phyloP scores from a whole-genome alignment of 2,888 invertebrate species.

The Chloroclystis v-ata region DNA sequence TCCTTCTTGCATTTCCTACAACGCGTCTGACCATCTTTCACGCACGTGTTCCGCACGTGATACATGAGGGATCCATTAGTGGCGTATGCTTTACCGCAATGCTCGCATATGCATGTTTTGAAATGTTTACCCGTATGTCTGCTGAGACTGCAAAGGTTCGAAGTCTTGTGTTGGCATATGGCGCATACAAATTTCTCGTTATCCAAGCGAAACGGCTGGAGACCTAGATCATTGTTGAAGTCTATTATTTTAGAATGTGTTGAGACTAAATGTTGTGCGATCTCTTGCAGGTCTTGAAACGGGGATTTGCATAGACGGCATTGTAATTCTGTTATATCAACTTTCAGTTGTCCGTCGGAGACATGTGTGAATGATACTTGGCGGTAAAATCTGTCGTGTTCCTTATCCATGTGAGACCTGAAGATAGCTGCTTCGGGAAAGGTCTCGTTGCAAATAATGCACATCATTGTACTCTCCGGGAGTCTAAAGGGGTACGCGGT shows the following conservation, averaged over 20 bases:
- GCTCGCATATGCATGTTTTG: constrained; percentile 51
- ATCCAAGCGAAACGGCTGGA: constrained; percentile 50
- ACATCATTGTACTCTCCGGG: constrained; percentile 51
- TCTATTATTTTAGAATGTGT: constrained; percentile 40
- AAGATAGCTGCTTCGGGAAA: constrained; percentile 40
- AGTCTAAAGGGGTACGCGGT: constrained; percentile 61
- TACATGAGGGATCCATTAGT: constrained; percentile 41
- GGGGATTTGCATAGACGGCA: constrained; percentile 45
- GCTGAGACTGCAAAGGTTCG: constrained; percentile 46
- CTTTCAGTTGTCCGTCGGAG: constrained; percentile 36
- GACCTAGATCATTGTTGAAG: constrained; percentile 41
- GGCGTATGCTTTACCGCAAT: constrained; percentile 54
- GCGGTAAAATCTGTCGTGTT: constrained; percentile 32
- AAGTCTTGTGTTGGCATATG: constrained; percentile 41
- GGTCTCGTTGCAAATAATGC: constrained; percentile 54
- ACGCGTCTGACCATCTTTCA: constrained; percentile 29
- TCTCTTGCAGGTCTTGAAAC: constrained; percentile 35
- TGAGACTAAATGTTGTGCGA: constrained; percentile 41
- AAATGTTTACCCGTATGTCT: constrained; percentile 53
- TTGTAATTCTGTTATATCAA: constrained; percentile 48
- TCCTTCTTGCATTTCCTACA: constrained; percentile 44
- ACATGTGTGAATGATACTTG: constrained; percentile 36
- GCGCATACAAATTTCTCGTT: constrained; percentile 38
- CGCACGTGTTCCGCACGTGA: constrained; percentile 36
- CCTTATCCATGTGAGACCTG: constrained; percentile 38